A percentile compares a stretch with the other conserved stretches of the same genome.
Evolutionary conservation across 2,113 vertebrate species (phyloP).

Genomic region (Phylloscopus trochiloides): DNA sequence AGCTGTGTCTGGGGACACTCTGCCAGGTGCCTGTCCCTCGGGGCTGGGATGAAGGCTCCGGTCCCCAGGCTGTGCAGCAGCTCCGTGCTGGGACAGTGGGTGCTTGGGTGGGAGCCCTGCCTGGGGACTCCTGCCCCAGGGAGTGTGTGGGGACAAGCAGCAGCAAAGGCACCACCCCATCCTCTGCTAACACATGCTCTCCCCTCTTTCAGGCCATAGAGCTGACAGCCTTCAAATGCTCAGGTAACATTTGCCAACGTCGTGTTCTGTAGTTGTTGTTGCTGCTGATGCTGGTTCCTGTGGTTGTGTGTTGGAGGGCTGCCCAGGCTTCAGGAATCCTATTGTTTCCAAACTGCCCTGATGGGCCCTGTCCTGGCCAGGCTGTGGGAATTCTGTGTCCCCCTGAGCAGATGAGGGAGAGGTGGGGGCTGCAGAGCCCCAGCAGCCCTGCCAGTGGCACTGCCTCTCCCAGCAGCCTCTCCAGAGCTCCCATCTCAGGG

Average conservation of each 20-base stretch:
- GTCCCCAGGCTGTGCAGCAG: background rate
- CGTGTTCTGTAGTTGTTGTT: accelerated
- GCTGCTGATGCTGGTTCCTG: background rate
- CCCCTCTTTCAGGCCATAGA: conserved; percentile 81
- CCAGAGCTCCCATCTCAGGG: background rate
- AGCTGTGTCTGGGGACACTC: accelerated
- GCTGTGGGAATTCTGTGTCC: background rate
- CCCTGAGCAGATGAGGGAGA: background rate
- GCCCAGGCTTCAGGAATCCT: background rate
- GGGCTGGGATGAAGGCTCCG: background rate
- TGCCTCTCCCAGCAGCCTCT: background rate
- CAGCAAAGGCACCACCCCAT: background rate
- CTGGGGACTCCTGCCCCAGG: background rate
- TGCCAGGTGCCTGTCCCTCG: accelerated
- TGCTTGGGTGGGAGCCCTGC: background rate
- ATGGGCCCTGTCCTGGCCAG: background rate
- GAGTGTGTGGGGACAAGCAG: accelerated
- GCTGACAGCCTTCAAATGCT: conserved; percentile 87
- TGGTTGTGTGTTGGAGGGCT: background rate
- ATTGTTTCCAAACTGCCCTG: background rate
- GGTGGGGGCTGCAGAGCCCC: background rate
- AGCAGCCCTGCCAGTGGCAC: accelerated
- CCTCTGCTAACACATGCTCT: background rate
- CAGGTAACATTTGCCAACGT: conserved; percentile 73
- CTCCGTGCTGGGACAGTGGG: background rate